Base-by-base conservation (phyloP, 1,140 invertebrate species). In the Eulimnadia texana region DNA sequence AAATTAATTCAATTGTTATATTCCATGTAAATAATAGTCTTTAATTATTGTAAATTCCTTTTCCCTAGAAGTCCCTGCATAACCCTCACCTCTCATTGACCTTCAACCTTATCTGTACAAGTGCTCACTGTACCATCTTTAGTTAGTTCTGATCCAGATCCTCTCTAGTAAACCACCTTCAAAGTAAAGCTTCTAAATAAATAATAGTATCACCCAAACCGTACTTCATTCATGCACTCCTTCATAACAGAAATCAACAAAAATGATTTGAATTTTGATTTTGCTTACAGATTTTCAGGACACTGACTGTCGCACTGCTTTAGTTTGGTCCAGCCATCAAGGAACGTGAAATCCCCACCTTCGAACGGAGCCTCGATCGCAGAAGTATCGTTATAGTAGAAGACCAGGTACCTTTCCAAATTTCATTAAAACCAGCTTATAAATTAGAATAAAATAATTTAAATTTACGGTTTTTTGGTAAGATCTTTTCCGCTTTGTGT, bases 291-390 rank as follows among this genome's bases (percentile, higher is more conserved):
- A 61, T 70, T 71, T 42, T 56, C 59, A 28, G 65, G 68, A 66
- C 79, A 81, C 58, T 72, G 72, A n/a, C 62, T 57, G 3, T 79
- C 74, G 66, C 79, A 81, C 62, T 70, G 63, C 64, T 77, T 6
- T 9, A 42, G 33, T 42, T 42, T 42, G 33, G 33, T 42, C 33
- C 33, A 42, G 33, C 33, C 33, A 16, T 42, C 16, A 16, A 42
- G 6, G 6, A 42, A 42, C 6, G 33, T 16, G 6, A 42, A 16
- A 9, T 42, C n/a, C n/a, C n/a, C 33, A 16, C 16, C 33, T 16
- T 42, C 6, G 33, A 42, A 42, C 33, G 33, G 33, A 6, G 33
- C 33, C 6, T 6, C 16, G 6, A 42, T 6, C 33, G 16, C 33
- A 16, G 33, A 42, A 16, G 6, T 42, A 16, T 42, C 33, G 33